Evolutionary conservation across 1,140 invertebrate species (phyloP), one percentile per base, ranked within the genome.

Genomic region (Drosophila dunni): DNA sequence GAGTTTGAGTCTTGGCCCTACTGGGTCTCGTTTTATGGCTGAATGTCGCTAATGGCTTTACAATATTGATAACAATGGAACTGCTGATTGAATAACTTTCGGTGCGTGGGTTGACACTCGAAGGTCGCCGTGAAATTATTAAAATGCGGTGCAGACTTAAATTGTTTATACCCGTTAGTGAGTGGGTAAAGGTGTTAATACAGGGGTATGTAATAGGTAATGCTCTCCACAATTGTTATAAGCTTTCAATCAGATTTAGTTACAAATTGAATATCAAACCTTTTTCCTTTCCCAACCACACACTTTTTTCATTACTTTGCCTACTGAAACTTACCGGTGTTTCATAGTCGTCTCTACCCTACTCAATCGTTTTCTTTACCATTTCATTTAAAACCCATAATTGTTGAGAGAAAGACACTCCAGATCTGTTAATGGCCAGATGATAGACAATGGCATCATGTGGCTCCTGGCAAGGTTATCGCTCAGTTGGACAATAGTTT

Each of bases 61-160:
- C 40, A 57, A 33, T 56, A 67, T 44, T 29, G 50, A 78, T 64
- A 79, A 88, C 83, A 88, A 88, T 88, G 63, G 77, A 8, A 51
- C 33, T 50, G 79, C 83, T 88, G 83, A 88, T 88, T 88, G 79
- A 83, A 83, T 71, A 54, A 58, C 67, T 86, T 88, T 82, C 71
- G 45, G 68, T 82, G 79, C 79, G 83, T 88, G 80, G 83, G 79
- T 56, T 62, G 51, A 45, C 36, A 38, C 9, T 58, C 50, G 75
- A 88, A 86, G 83, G 83, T 74, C 60, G 53, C 42, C 56, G 36
- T 70, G 38, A 75, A 78, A 75, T 79, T 74, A 51, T 54, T 29
- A 29, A 29, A 76, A 73, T 76, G 69, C 60, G 69, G 70, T 78
- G 68, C 68, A 73, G 82, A 56, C 62, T 72, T 83, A 88, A 80